Evolutionary conservation across 2,888 invertebrate genomes (phyloP).

Genomic region (Callinectes sapidus): DNA sequence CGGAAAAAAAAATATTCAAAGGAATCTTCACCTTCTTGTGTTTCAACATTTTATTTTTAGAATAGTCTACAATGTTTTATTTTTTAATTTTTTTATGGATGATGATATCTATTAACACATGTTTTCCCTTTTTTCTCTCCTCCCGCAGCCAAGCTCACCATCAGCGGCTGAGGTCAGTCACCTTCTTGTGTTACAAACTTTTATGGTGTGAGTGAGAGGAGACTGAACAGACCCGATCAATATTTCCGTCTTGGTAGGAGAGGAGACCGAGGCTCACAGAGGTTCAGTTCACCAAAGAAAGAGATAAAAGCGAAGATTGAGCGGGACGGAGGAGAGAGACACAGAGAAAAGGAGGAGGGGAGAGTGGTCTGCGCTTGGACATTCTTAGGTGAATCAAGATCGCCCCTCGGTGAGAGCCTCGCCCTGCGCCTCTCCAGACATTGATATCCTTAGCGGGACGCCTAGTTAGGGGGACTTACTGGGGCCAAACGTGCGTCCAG

Average conservation of each 20-base stretch:
- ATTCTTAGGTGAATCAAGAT: neutral
- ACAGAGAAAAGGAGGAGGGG: neutral
- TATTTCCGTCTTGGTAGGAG: constrained; percentile 21
- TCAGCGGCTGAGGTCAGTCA: neutral
- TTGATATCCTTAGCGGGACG: constrained; percentile 33
- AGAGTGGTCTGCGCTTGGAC: neutral
- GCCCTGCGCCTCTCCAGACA: neutral
- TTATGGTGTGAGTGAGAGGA: neutral
- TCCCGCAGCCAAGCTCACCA: neutral
- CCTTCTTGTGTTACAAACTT: neutral
- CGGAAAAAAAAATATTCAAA: no score
- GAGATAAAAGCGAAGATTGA: neutral
- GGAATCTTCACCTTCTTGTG: no score
- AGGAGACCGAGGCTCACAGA: neutral
- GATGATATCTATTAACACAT: neutral
- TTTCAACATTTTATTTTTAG: neutral
- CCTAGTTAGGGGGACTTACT: constrained; percentile 19
- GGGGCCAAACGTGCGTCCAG: constrained; percentile 23
- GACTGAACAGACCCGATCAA: neutral
- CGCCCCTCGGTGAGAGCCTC: neutral
- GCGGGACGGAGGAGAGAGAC: neutral
- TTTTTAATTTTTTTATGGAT: neutral
- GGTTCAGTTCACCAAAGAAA: neutral
- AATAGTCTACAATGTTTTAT: neutral
- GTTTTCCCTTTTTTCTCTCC: neutral